These are phyloP conservation scores for Antitype chi DNA, from an alignment of 2,888 invertebrate genomes.

Conservation along the genomic window DNA sequence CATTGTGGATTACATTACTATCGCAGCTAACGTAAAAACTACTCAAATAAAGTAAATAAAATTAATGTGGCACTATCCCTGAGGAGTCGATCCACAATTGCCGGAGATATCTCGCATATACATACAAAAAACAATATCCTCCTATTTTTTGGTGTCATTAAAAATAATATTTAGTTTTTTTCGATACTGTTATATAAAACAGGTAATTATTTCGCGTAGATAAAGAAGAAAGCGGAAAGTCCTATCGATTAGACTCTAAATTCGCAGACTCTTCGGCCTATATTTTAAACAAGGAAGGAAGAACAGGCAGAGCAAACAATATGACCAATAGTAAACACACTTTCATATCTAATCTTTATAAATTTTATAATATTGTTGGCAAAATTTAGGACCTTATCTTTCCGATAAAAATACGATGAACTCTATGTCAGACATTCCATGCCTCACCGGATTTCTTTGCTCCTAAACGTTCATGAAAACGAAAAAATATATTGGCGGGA, in stretches of 20 bases:
- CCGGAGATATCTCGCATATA: too few species aligned
- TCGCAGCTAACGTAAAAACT: too few species aligned
- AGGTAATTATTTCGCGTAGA: neutral
- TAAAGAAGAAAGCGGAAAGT: slow-evolving; percentile 13
- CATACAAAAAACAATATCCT: too few species aligned
- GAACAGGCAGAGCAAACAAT: neutral
- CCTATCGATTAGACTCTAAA: neutral
- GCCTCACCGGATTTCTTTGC: neutral
- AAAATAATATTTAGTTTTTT: neutral
- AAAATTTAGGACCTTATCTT: slow-evolving; percentile 44
- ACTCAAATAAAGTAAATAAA: too few species aligned
- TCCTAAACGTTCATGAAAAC: neutral
- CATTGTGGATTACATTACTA: too few species aligned
- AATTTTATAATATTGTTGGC: slow-evolving; percentile 31
- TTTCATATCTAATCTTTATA: slow-evolving; percentile 54
- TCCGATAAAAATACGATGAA: slow-evolving; percentile 57
- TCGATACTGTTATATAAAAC: neutral
- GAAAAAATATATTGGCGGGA: slow-evolving; percentile 52
- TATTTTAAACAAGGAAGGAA: slow-evolving; percentile 15
- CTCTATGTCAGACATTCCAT: slow-evolving; percentile 18
- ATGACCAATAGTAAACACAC: slow-evolving; percentile 26
- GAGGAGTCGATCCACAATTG: too few species aligned
- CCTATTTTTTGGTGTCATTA: too few species aligned
- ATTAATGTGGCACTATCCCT: too few species aligned
- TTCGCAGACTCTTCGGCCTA: neutral